Percentiles rank a stretch among this genome's conserved stretches.
Evolutionary conservation across 2,113 vertebrate species (phyloP).

Genomic region (Alces alces): DNA sequence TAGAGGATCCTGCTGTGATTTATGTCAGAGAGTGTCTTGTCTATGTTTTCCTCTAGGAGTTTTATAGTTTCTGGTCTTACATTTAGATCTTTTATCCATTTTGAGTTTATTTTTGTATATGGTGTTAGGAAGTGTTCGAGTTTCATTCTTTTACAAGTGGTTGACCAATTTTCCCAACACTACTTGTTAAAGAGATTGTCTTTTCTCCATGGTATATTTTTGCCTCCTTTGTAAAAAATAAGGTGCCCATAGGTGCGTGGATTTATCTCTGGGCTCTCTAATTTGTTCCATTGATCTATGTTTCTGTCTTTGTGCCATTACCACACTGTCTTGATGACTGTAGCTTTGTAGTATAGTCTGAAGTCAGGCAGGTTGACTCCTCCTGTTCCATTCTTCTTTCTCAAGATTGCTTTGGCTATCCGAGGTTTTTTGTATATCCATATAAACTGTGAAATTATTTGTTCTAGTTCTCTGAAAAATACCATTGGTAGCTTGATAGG

Average conservation of each 20-base stretch:
- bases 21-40: too few relatives aligned
- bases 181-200: background rate
- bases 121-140: background rate
- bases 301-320: background rate
- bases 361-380: background rate
- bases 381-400: background rate
- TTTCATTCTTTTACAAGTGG: background rate
- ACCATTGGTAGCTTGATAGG: background rate
- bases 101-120: background rate
- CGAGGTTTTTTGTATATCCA: background rate
- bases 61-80: too few relatives aligned
- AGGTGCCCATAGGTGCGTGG: background rate
- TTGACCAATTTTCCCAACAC: background rate
- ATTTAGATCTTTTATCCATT: too few relatives aligned
- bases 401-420: background rate
- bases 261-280: background rate
- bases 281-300: background rate
- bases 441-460: background rate
- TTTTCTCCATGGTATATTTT: background rate
- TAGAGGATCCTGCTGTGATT: too few relatives aligned
- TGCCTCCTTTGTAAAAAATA: background rate
- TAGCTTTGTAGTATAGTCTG: background rate
- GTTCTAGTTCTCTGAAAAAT: background rate
- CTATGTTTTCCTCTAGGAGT: too few relatives aligned
- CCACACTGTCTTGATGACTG: too few relatives aligned